Percentiles rank a stretch among this genome's conserved stretches.
These are phyloP conservation scores for Nannobrachium achirus DNA, from an alignment of 2,113 vertebrate genomes.

Conservation along the genomic window DNA sequence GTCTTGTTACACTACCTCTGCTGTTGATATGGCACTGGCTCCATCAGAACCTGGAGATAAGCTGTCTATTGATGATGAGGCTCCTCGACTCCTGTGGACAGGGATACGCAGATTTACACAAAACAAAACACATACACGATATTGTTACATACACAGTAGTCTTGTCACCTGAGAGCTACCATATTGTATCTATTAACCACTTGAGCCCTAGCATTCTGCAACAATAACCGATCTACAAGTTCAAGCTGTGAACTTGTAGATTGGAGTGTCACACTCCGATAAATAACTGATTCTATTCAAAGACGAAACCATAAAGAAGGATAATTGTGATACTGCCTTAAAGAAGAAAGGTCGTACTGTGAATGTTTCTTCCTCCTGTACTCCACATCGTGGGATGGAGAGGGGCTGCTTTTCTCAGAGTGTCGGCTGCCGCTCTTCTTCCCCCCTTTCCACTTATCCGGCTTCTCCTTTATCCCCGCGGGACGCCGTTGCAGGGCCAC, in stretches of 20 bases:
- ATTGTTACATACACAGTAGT: too few relatives aligned
- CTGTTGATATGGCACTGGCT: constrained; percentile 33
- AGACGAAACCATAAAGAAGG: too few relatives aligned
- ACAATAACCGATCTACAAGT: too few relatives aligned
- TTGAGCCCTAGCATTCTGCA: too few relatives aligned
- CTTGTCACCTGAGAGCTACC: too few relatives aligned
- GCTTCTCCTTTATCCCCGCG: constrained; percentile 80
- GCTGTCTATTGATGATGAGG: constrained; percentile 68
- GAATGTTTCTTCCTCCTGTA: constrained; percentile 44
- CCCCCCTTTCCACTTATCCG: constrained; percentile 85
- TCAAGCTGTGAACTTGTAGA: too few relatives aligned
- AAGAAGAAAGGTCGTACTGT: constrained; percentile 58
- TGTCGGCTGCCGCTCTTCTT: constrained; percentile 58
- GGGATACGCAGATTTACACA: neutral
- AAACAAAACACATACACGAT: constrained; percentile 4
- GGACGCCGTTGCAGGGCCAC: constrained; percentile 81
- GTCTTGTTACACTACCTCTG: constrained; percentile 62
- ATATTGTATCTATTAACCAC: too few relatives aligned
- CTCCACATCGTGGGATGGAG: constrained; percentile 33
- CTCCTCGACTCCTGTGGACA: constrained; percentile 56
- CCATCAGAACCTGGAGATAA: constrained; percentile 59
- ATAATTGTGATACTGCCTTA: too few relatives aligned
- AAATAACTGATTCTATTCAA: too few relatives aligned
- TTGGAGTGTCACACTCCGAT: too few relatives aligned
- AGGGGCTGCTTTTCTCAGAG: constrained; percentile 43